These are phyloP conservation scores for Ceriagrion tenellum DNA, from an alignment of 2,888 invertebrate species.

Conservation along the genomic window DNA sequence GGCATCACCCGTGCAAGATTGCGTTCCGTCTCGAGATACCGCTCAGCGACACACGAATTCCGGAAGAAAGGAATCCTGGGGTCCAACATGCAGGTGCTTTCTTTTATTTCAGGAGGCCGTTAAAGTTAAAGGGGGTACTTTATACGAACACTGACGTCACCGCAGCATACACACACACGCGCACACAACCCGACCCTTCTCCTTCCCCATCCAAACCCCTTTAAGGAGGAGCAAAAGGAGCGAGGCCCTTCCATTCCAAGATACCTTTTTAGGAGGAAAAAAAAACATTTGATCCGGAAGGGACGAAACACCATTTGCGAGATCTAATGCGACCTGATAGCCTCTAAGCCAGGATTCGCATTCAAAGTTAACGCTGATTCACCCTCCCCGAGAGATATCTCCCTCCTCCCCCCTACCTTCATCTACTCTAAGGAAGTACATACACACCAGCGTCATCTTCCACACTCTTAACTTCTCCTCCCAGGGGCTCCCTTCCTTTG, in stretches of 20 bases:
- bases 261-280: no score
- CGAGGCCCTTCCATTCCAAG: no score
- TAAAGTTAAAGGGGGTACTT: not conserved
- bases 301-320: constrained; percentile 7
- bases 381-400: not conserved
- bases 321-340: not conserved
- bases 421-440: no score
- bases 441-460: no score
- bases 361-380: constrained; percentile 1
- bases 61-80: not conserved
- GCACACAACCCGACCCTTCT: no score
- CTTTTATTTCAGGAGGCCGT: not conserved
- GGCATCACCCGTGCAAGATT: not conserved
- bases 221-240: no score
- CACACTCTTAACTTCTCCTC: not conserved
- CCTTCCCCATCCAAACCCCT: no score
- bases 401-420: no score
- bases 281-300: not conserved
- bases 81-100: not conserved
- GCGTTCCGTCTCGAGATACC: not conserved
- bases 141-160: not conserved
- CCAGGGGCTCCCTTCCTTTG: not conserved
- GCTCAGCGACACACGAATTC: not conserved
- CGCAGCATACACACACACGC: no score
- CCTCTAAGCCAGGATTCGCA: not conserved